phyloP scores from a whole-genome alignment of 2,797 vertebrate species.

The Florisuga fusca region DNA sequence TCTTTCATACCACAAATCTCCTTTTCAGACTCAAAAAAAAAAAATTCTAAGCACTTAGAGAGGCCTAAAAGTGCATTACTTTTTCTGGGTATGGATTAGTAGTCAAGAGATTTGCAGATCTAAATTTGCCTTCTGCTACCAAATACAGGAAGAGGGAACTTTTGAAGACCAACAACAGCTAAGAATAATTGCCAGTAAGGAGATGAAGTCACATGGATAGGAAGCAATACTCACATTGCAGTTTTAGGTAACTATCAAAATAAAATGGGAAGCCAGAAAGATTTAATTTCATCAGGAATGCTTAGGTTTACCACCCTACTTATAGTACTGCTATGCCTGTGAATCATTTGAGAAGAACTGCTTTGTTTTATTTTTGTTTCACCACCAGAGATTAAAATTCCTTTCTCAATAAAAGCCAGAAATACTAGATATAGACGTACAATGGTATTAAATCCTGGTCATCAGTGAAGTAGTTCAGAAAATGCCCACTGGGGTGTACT shows the following conservation, averaged over 20 bases:
- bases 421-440: background rate
- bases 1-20: constrained; percentile 29
- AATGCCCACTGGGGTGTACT: background rate
- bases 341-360: background rate
- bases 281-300: background rate
- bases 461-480: background rate
- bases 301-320: background rate
- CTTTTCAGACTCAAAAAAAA: constrained; percentile 57
- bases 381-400: background rate
- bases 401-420: background rate
- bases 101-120: constrained; percentile 7
- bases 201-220: constrained; percentile 64
- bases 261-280: background rate
- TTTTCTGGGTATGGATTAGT: background rate
- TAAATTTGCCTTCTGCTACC: constrained; percentile 60
- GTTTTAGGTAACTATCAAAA: background rate
- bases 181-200: constrained; percentile 75
- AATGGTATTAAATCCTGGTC: background rate
- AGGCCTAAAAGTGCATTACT: background rate
- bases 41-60: constrained; percentile 60
- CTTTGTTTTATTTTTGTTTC: background rate
- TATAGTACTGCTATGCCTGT: background rate
- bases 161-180: constrained; percentile 73
- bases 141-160: constrained; percentile 67
- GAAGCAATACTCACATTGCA: constrained; percentile 67